A percentile compares a stretch with the other conserved stretches of the same genome.
These are phyloP conservation scores for Acrocyrtus sp. DNA, from an alignment of 2,888 invertebrate species.

Conservation along the genomic window DNA sequence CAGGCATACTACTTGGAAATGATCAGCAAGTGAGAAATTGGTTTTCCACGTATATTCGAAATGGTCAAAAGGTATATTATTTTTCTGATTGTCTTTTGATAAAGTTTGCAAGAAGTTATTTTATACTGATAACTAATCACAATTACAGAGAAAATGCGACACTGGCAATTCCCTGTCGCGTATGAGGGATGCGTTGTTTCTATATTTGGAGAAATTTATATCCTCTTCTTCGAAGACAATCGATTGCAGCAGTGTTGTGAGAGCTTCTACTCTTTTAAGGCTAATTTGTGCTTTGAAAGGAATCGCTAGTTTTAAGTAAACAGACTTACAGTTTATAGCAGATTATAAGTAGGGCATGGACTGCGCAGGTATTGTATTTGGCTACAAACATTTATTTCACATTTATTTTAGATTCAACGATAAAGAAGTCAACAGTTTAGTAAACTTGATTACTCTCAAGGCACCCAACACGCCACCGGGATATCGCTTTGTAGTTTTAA, in stretches of 20 bases:
- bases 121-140: not conserved
- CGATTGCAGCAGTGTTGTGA: constrained; percentile 69
- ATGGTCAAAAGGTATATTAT: constrained; percentile 80
- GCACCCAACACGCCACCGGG: constrained; percentile 92
- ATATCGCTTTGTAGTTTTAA: constrained; percentile 90
- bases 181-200: constrained; percentile 59
- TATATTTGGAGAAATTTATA: constrained; percentile 51
- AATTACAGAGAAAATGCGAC: constrained; percentile 56
- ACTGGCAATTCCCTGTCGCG: constrained; percentile 51
- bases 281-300: constrained; percentile 93
- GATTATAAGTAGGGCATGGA: no score
- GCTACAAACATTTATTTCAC: not conserved
- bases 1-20: constrained; percentile 88
- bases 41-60: constrained; percentile 92
- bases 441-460: constrained; percentile 86
- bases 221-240: constrained; percentile 35
- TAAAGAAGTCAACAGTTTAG: constrained; percentile 86
- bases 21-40: constrained; percentile 90
- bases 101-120: not conserved
- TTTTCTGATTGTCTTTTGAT: not conserved
- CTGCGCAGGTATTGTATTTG: no score
- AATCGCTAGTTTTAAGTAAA: constrained; percentile 89
- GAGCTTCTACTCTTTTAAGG: constrained; percentile 88
- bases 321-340: no score
- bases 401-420: constrained; percentile 77